Evolutionary conservation across 2,113 vertebrate genomes (phyloP).

Genomic region (Lepidothrix coronata): DNA sequence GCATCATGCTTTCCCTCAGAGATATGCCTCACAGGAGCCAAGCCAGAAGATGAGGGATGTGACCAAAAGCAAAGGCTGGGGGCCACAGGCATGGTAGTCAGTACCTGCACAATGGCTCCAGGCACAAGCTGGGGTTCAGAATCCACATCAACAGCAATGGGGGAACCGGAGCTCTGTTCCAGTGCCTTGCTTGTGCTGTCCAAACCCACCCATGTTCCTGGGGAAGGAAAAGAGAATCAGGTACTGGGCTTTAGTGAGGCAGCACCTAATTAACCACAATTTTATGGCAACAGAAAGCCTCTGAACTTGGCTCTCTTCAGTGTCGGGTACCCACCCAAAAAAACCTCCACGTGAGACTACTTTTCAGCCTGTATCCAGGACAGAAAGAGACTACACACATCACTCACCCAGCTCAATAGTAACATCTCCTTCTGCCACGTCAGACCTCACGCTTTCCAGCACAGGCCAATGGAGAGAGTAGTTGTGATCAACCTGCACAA

Average conservation of each 20-base stretch:
- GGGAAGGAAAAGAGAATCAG: neutral
- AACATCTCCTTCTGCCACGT: slow-evolving; percentile 73
- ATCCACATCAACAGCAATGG: neutral
- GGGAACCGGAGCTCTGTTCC: neutral
- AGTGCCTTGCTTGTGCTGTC: neutral
- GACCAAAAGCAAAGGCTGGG: neutral
- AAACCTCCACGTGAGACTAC: neutral
- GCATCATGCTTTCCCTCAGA: neutral
- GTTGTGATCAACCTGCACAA: slow-evolving; percentile 81
- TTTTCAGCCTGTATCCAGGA: neutral
- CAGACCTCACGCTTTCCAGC: slow-evolving; percentile 72
- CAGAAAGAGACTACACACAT: neutral
- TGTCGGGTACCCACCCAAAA: neutral
- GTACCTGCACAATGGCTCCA: neutral
- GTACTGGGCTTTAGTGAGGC: neutral
- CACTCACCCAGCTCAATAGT: slow-evolving; percentile 82
- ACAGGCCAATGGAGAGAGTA: slow-evolving; percentile 72
- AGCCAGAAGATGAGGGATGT: neutral
- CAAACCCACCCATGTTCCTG: neutral
- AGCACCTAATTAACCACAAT: neutral
- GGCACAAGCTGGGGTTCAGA: neutral
- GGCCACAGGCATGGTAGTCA: rapidly evolving
- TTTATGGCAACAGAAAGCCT: neutral
- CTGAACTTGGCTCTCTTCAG: neutral
- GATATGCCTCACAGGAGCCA: rapidly evolving